Percentiles rank a stretch among this genome's conserved stretches.
phyloP scores from a whole-genome alignment of 2,797 vertebrate genomes.

The Vipera latastei region DNA sequence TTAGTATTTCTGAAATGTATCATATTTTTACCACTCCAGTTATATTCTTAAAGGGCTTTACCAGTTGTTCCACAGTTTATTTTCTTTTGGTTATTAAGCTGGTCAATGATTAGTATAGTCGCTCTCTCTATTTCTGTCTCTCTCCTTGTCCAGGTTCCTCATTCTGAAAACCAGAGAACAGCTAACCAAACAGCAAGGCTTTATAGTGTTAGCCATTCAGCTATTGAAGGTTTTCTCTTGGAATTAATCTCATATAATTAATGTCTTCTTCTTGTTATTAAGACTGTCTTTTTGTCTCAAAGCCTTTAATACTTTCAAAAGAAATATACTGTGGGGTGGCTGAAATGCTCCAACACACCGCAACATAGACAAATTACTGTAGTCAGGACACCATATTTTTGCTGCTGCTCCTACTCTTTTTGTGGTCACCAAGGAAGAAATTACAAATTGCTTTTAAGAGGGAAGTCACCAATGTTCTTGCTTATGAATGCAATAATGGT shows the following conservation, averaged over 20 bases:
- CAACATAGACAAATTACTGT: neutral
- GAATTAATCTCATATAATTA: neutral
- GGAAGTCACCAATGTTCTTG: conserved; percentile 15
- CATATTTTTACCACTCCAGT: neutral
- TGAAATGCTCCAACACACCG: neutral
- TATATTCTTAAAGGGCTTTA: neutral
- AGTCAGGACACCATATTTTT: neutral
- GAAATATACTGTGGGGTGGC: neutral
- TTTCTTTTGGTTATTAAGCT: neutral
- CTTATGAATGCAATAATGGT: neutral
- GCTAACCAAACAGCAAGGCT: neutral
- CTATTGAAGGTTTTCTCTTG: neutral
- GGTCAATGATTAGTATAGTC: neutral
- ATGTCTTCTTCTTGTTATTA: neutral
- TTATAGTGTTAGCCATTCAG: neutral
- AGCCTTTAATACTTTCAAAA: neutral
- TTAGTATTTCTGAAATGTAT: neutral
- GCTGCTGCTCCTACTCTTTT: neutral
- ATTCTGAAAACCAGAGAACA: neutral
- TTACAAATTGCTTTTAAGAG: neutral
- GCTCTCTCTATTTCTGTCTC: neutral
- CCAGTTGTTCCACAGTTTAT: neutral
- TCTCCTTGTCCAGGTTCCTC: neutral
- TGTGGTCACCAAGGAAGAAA: neutral
- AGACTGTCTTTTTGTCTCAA: neutral